Base-by-base conservation (phyloP, 2,888 invertebrate species). In the Cataglyphis cursor region DNA sequence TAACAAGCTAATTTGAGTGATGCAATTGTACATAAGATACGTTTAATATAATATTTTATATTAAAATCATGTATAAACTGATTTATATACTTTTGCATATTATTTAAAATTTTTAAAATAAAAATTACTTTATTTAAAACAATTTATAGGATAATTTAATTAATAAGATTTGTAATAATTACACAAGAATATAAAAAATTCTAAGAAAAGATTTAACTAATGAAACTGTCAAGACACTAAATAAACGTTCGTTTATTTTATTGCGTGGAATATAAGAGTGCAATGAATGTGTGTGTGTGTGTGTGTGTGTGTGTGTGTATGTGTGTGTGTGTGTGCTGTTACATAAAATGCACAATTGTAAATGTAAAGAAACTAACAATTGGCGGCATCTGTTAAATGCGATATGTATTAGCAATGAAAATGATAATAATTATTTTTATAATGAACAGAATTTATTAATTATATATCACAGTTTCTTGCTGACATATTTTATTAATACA, bases 371-470 rank as follows among this genome's bases (percentile, higher is more conserved):
- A 75, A 48, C 48, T 18, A 41, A 75, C 74, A 9, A 44, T 31
- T 62, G 48, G 74, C 48, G 74, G 18, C 74, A 75, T 75, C 74
- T 75, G 2, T 74, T 74, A 74, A 62, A 61, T 15, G 5, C 21
- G 10, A 21, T 0, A 9, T 8, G 65, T 21, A 72, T 35, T 15
- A 41, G 38, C 1, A 5, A 24, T 72, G 54, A 57, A n/a, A 9
- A 15, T 21, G 18, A 48, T 4, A 9, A 15, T 44, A 62, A 44
- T 74, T n/a, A 75, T 21, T 48, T 64, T 21, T 1, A 4, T 9
- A 61, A 59, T 15, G 21, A 62, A 74, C 12, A 0, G 31, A 31
- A 31, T 44, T 74, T 15, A 44, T 64, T 44, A 74, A 62, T 31
- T 44, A 21, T 24, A 10, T 24, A 48, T 44, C 44, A 48, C 15